Base-by-base conservation (phyloP, 2,888 invertebrate genomes). In the Ametastegia equiseti region DNA sequence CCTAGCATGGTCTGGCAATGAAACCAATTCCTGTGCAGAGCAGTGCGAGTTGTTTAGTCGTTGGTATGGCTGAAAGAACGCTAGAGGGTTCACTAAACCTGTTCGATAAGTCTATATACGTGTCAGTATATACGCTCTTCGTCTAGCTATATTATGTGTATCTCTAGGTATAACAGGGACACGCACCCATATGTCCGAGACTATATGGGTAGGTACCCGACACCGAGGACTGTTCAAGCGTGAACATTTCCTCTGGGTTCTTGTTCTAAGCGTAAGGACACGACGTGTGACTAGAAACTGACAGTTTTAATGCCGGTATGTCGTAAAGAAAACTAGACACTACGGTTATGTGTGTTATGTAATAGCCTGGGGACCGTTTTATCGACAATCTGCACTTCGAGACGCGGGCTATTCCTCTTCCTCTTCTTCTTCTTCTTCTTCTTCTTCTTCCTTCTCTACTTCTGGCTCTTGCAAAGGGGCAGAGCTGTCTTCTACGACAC, bases 21-120 rank as follows among this genome's bases (percentile, higher is more conserved):
- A 75, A 75, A 75, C 75, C 36, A n/a, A n/a, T 75, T 75, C 39
- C 54, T n/a, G 30, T 30, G 47, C 11, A 71, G 23, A 39, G 69
- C 30, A 23, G 30, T 23, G 13, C 27, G 47, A 47, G 27, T 33
- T 30, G 75, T 54, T 75, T 13, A 33, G 50, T 54, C 75, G 33
- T 57, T 30, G 23, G 33, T 57, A 39, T 54, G 75, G 54, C 23
- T 57, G n/a, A 36, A 50, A 54, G 54, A 75, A 54, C 75, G 78
- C 78, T 78, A 42, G 57, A 63, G 78, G 78, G 78, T 78, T 78
- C 78, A 78, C 57, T 78, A 78, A 78, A 78, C 78, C 78, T 78
- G 78, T 78, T 78, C 78, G 78, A 78, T 78, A 60, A 78, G 60
- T 78, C 78, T 36, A 33, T 57, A 54, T 45, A 47, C 30, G 9